A percentile compares a stretch with the other conserved stretches of the same genome.
Conservation (phyloP, 2,888 invertebrate genomes). For the Petrolisthes cinctipes region DNA sequence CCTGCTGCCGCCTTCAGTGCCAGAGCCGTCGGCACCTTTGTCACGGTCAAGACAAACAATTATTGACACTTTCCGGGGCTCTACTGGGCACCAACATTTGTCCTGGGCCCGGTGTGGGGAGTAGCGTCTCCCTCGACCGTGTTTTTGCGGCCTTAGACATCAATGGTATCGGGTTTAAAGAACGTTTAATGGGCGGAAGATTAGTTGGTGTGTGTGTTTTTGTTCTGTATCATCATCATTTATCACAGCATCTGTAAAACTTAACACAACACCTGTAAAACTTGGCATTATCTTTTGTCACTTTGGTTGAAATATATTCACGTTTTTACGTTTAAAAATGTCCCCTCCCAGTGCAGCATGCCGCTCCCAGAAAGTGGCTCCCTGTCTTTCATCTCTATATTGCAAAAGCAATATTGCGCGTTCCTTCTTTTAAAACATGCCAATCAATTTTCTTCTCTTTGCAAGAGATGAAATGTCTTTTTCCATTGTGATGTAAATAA, state of each 20-base stretch:
- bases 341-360: too few relatives aligned
- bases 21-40: slow-evolving; percentile 49
- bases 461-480: neutral
- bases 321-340: too few relatives aligned
- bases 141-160: neutral
- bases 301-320: too few relatives aligned
- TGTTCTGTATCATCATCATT: neutral
- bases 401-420: neutral
- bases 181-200: slow-evolving; percentile 25
- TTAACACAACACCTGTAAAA: neutral
- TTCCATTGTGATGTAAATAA: neutral
- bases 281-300: too few relatives aligned
- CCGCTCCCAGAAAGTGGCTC: neutral
- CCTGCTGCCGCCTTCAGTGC: neutral
- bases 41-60: slow-evolving; percentile 61
- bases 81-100: slow-evolving; percentile 33
- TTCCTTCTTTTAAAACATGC: neutral
- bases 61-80: slow-evolving; percentile 52
- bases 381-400: neutral
- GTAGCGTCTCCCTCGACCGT: neutral
- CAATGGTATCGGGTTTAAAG: slow-evolving; percentile 50
- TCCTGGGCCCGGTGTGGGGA: slow-evolving; percentile 15
- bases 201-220: slow-evolving; percentile 25
- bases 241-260: neutral
- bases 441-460: neutral